Conservation (phyloP, 2,113 vertebrate species). For the Morone saxatilis region DNA sequence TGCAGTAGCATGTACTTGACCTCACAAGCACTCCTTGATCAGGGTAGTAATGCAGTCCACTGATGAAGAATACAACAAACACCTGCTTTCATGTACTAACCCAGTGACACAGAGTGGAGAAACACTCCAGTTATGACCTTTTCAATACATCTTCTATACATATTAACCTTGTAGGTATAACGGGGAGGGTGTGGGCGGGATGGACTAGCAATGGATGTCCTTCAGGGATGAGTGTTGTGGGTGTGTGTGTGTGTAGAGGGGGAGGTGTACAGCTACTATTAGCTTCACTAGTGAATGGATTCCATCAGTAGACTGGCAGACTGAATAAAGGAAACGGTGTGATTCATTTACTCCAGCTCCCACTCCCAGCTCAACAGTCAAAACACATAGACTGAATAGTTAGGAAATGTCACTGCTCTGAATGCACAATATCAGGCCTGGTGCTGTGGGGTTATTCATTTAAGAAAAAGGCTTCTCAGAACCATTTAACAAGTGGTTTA, state of each 20-base stretch:
- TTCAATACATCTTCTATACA: conserved; percentile 73
- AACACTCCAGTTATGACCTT: conserved; percentile 69
- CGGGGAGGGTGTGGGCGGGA: conserved; percentile 69
- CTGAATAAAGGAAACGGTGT: conserved; percentile 74
- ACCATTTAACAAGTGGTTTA: conserved; percentile 41
- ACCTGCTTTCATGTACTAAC: conserved; percentile 30
- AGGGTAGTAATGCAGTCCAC: conserved; percentile 23
- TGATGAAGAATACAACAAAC: conserved; percentile 52
- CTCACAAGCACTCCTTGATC: conserved; percentile 14
- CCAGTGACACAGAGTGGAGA: conserved; percentile 38
- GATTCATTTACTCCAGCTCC: conserved; percentile 77
- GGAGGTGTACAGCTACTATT: conserved; percentile 67
- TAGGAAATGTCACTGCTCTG: conserved; percentile 64
- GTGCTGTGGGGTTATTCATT: conserved; percentile 45
- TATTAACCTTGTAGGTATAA: conserved; percentile 80
- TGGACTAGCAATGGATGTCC: conserved; percentile 76
- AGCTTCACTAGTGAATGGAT: conserved; percentile 76
- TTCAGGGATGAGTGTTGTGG: conserved; percentile 74
- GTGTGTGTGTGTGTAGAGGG: conserved; percentile 48
- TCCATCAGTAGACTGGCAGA: conserved; percentile 73
- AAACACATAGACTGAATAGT: conserved; percentile 73
- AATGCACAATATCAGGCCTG: conserved; percentile 54
- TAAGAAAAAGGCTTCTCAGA: conserved; percentile 28
- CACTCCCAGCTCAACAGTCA: conserved; percentile 71
- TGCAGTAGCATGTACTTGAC: not conserved